Base-by-base conservation (phyloP, 2,797 vertebrate species). In the Trachurus trachurus region DNA sequence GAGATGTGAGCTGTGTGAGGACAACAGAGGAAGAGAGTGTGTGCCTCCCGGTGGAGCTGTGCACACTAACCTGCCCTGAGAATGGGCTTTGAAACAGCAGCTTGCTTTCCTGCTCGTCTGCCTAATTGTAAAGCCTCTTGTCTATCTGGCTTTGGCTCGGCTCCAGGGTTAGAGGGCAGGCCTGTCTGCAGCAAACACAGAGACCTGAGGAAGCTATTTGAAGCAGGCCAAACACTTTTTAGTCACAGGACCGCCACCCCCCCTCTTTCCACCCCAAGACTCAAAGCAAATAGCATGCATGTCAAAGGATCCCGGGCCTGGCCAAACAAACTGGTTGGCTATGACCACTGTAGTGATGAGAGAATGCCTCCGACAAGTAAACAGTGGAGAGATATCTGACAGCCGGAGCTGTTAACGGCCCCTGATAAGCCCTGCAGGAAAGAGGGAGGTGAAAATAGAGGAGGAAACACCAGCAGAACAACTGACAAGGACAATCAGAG, bases 321-420 rank as follows among this genome's bases (percentile, higher is more conserved):
- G 77, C 75, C 81, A 89, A 92, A 88, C 85, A 87, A 84, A 81
- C 82, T 17, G 57, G 70, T 73, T 74, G 84, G 84, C 87, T 78
- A 58, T 37, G 74, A 65, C 76, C 69, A 16, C 72, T 59, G 80
- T 70, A 82, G 91, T 49, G 84, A 86, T 80, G 89, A 91, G 81
- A 87, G 87, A 84, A 81, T 39, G 64, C 74, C 71, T 89, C 85
- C 31, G 26, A 81, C 81, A 62, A 89, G 89, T 91, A 90, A 93
- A 92, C 84, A 92, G 83, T 66, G 17, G 70, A 76, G 82, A 88
- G 87, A 87, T 90, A 90, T 83, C 86, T 83, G 88, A 85, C 90
- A 89, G 87, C 75, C 70, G 5, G 80, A 77, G 88, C 84, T 91
- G 89, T 91, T 92, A 93, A 90, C 92, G 87, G 81, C 60, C 62